These are phyloP conservation scores for Tiliacea aurago DNA, from an alignment of 2,888 invertebrate genomes.

Conservation along the genomic window DNA sequence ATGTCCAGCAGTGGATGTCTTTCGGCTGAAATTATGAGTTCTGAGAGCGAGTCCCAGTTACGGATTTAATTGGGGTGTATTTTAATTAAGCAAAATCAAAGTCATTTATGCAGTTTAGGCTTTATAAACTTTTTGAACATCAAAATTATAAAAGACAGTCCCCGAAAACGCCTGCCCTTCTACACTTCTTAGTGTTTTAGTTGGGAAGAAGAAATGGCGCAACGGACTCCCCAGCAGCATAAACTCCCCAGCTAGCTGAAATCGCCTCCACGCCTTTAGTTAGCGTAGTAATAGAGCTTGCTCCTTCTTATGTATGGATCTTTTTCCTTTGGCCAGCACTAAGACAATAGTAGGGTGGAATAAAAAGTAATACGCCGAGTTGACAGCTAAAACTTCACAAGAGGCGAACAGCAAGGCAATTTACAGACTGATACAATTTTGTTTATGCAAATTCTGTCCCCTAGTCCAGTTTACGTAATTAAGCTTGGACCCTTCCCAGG, in stretches of 20 bases:
- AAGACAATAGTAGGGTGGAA: background rate
- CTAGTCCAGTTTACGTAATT: slow-evolving; percentile 33
- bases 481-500: slow-evolving; percentile 20
- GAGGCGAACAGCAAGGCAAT: background rate
- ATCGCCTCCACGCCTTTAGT: background rate
- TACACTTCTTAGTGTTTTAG: background rate
- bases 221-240: background rate
- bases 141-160: background rate
- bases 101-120: too few relatives aligned
- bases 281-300: background rate
- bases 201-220: background rate
- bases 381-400: background rate
- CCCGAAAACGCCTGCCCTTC: background rate
- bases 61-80: background rate
- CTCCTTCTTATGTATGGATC: too few relatives aligned
- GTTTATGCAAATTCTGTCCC: slow-evolving; percentile 32
- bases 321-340: background rate
- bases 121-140: too few relatives aligned
- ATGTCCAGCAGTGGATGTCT: too few relatives aligned
- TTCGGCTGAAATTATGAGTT: too few relatives aligned
- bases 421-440: slow-evolving; percentile 29
- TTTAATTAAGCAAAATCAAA: background rate
- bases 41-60: background rate
- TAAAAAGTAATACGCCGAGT: background rate
- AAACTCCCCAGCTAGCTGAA: background rate